These are phyloP conservation scores for Geophilus truncorum DNA, from an alignment of 2,888 invertebrate genomes.

Conservation along the genomic window DNA sequence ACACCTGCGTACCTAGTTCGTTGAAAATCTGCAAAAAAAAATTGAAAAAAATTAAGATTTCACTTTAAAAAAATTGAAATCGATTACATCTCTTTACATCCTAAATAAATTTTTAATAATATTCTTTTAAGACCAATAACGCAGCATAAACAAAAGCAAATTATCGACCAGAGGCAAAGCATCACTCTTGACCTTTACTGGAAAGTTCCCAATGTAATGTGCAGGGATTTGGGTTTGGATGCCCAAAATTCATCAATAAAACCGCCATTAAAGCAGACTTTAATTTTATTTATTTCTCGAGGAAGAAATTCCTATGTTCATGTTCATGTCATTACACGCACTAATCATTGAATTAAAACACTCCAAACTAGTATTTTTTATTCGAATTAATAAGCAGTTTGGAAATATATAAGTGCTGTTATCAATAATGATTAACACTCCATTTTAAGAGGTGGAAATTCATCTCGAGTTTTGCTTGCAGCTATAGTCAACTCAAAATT, in stretches of 20 bases:
- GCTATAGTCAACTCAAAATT: not conserved
- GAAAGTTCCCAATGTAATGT: not conserved
- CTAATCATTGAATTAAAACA: not conserved
- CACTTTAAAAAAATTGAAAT: too few species aligned
- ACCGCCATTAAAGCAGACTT: not conserved
- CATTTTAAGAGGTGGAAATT: not conserved
- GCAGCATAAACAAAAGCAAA: constrained; percentile 27
- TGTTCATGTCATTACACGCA: too few species aligned
- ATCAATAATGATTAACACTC: not conserved
- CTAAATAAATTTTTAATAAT: too few species aligned
- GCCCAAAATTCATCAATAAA: not conserved
- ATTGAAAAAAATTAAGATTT: not conserved
- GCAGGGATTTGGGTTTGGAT: not conserved
- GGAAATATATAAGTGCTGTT: too few species aligned
- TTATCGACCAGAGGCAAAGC: constrained; percentile 43
- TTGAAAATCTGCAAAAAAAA: constrained; percentile 57
- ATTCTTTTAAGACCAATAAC: constrained; percentile 37
- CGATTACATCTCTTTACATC: constrained; percentile 31
- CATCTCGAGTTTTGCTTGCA: not conserved
- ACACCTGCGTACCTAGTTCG: constrained; percentile 60
- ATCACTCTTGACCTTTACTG: constrained; percentile 9
- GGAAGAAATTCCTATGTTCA: not conserved
- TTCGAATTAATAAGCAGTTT: not conserved
- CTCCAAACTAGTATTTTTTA: not conserved
- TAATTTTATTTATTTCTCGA: not conserved